Base-by-base conservation (phyloP, 2,888 invertebrate species). In the Sphinx pinastri region DNA sequence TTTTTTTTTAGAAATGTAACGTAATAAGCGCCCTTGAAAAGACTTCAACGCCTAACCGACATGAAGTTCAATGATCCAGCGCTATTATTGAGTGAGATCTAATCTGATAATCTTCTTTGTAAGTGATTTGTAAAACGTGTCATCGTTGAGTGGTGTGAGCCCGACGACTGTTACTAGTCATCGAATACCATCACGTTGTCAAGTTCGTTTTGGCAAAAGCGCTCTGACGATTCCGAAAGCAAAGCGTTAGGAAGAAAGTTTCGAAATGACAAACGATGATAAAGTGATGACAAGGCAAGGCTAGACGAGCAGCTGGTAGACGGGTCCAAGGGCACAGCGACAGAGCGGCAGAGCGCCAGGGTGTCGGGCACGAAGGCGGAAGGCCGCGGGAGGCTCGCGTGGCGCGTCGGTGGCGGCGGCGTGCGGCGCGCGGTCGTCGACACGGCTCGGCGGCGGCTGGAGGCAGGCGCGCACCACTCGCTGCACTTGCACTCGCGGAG, bases 1-100 rank as follows among this genome's bases (percentile, higher is more conserved):
- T 68, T 63, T 69, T 68, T 25, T 85, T 88, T 87, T 85, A 81
- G 76, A 77, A 81, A 79, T 79, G 81, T 84, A 82, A 81, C 81
- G 83, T 83, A 86, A 85, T 84, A 86, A 85, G 87, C 89, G 92
- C 90, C 92, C 92, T 92, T 92, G 91, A 92, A 91, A 91, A 92
- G 90, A 92, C 90, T 89, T 92, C 92, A 91, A 91, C 92, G 92
- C 89, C 86, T 86, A 82, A 84, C 85, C 84, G 83, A 86, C 84
- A 80, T 83, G 76, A 84, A 82, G 90, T 88, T 90, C 89, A 88
- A 83, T 89, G 91, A 87, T 85, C 90, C 67, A 69, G 68, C 71
- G 79, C 79, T 84, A 81, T 80, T 81, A 82, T 79, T 80, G 78
- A 82, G 76, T 79, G 80, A 77, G 80, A 76, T 81, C 74, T 83